Evolutionary conservation across 2,113 vertebrate species (phyloP).

Genomic region (Oceanodroma tethys): DNA sequence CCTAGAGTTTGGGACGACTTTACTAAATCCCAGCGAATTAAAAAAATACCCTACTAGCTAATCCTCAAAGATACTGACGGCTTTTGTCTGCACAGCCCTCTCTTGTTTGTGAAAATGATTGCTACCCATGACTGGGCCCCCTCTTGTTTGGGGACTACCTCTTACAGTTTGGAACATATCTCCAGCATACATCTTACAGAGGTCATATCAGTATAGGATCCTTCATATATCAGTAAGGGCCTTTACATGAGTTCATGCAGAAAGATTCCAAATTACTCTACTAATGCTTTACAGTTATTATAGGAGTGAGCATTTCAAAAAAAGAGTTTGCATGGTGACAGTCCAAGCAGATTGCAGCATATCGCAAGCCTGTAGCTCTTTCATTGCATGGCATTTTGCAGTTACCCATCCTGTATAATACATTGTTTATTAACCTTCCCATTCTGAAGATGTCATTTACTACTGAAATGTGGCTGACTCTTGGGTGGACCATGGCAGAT

Average conservation of each 20-base stretch:
- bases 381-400: not conserved
- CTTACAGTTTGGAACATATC: not conserved
- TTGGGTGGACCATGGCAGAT: constrained; percentile 35
- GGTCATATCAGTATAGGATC: not conserved
- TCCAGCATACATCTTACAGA: not conserved
- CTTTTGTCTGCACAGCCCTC: not conserved
- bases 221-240: not conserved
- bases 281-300: not conserved
- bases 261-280: not conserved
- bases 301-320: not conserved
- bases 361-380: not conserved
- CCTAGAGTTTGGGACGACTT: not conserved
- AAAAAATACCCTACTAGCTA: not conserved
- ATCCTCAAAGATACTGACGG: not conserved
- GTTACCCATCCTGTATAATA: not conserved
- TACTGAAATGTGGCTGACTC: constrained; percentile 17
- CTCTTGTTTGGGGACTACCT: not conserved
- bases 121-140: not conserved
- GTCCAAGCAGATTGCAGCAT: not conserved
- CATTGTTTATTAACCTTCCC: constrained; percentile 36
- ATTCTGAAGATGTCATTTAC: constrained; percentile 29
- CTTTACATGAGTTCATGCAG: not conserved
- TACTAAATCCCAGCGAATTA: not conserved
- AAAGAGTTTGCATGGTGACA: not conserved
- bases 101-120: not conserved